Conservation (phyloP, 2,113 vertebrate species). For the Gila orcuttii region DNA sequence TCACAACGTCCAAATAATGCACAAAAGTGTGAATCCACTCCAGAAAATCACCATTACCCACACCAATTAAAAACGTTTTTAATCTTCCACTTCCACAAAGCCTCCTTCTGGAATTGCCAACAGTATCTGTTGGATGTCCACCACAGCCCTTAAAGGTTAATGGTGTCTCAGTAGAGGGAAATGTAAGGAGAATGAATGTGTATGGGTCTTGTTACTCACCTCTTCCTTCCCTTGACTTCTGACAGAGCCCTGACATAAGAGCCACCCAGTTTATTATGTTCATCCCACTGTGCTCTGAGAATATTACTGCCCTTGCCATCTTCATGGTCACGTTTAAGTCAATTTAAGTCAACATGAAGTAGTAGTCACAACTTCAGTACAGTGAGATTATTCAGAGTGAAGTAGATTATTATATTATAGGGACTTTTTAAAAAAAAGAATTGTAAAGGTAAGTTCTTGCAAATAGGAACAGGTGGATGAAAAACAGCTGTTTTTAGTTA, state of each 20-base stretch:
- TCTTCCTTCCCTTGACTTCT: conserved; percentile 38
- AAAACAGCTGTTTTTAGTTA: conserved; percentile 2
- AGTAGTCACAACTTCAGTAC: neutral
- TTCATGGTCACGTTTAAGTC: neutral
- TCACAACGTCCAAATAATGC: conserved; percentile 41
- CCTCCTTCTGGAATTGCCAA: neutral
- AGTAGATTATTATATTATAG: neutral
- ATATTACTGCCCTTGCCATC: neutral
- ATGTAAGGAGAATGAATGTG: conserved; percentile 16
- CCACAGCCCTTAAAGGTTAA: conserved; percentile 52
- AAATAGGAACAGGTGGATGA: neutral
- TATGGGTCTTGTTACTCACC: conserved; percentile 39
- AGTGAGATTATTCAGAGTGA: neutral
- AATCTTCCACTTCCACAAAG: conserved; percentile 50
- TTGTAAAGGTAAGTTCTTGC: neutral
- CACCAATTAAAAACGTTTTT: conserved; percentile 54
- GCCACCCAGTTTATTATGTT: conserved; percentile 9
- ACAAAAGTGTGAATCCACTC: conserved; percentile 38
- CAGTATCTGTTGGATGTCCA: conserved; percentile 39
- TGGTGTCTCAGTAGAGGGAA: conserved; percentile 41
- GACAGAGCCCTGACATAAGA: conserved; percentile 44
- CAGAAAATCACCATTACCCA: conserved; percentile 54
- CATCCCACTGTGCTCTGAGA: conserved; percentile 1
- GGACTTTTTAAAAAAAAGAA: no score
- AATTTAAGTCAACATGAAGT: neutral